phyloP scores from a whole-genome alignment of 2,888 invertebrate species.

The Amphimallon solstitiale region DNA sequence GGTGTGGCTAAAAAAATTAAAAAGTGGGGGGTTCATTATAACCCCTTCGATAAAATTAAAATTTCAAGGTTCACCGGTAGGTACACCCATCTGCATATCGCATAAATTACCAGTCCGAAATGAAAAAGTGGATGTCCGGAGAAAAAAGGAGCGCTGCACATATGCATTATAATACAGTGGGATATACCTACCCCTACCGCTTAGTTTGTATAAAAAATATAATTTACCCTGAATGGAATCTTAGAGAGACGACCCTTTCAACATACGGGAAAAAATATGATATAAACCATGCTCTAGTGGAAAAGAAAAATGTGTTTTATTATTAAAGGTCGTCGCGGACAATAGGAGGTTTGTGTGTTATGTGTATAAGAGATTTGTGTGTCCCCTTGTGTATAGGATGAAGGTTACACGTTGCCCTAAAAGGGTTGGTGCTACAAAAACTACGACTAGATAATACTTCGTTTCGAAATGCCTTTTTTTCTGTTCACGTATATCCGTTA shows the following conservation, averaged over 20 bases:
- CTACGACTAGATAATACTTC: slow-evolving; percentile 45
- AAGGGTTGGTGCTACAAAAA: slow-evolving; percentile 48
- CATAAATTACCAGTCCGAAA: slow-evolving; percentile 53
- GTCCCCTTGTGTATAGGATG: slow-evolving; percentile 44
- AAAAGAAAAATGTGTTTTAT: slow-evolving; percentile 65
- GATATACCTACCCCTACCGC: slow-evolving; percentile 45
- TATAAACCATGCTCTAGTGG: slow-evolving; percentile 66
- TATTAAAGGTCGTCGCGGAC: slow-evolving; percentile 55
- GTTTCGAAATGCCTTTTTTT: slow-evolving; percentile 17
- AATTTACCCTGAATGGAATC: slow-evolving; percentile 58
- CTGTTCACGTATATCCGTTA: background rate
- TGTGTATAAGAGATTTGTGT: slow-evolving; percentile 54
- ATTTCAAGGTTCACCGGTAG: slow-evolving; percentile 52
- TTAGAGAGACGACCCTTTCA: slow-evolving; percentile 55
- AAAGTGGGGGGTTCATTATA: slow-evolving; percentile 54
- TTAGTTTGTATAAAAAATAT: slow-evolving; percentile 52
- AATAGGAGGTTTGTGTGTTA: slow-evolving; percentile 59
- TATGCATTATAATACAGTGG: slow-evolving; percentile 58
- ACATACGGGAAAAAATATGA: slow-evolving; percentile 61
- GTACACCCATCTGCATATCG: slow-evolving; percentile 57
- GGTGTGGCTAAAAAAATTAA: slow-evolving; percentile 53
- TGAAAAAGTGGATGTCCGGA: slow-evolving; percentile 35
- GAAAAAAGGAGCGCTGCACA: slow-evolving; percentile 42
- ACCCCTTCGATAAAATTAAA: slow-evolving; percentile 56
- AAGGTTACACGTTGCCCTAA: slow-evolving; percentile 49